These are phyloP conservation scores for Drosophila rubida DNA, from an alignment of 2,888 invertebrate species.

Conservation along the genomic window DNA sequence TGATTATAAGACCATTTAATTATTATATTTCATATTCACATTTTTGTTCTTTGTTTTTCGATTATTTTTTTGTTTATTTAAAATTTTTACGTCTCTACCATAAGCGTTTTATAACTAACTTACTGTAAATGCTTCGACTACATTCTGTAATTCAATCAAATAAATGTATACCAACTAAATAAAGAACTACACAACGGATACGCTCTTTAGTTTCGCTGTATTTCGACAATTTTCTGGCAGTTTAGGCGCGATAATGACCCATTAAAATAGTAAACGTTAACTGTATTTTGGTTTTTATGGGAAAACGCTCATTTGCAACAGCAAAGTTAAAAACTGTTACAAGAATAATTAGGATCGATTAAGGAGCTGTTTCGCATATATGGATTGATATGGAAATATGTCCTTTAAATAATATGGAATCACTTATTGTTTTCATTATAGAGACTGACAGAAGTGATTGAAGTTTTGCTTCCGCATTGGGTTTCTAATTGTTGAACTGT, in stretches of 20 bases:
- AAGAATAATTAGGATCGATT: background rate
- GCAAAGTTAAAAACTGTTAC: background rate
- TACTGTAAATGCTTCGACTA: conserved; percentile 21
- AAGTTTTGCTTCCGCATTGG: conserved; percentile 44
- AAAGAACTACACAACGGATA: conserved; percentile 1
- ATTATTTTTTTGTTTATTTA: conserved; percentile 9
- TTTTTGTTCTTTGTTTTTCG: background rate
- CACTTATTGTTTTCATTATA: background rate
- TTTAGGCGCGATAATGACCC: conserved; percentile 55
- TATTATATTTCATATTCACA: background rate
- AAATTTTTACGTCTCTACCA: conserved; percentile 5
- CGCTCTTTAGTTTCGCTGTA: conserved; percentile 18
- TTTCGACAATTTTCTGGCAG: conserved; percentile 62
- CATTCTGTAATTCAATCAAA: conserved; percentile 43
- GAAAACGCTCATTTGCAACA: background rate
- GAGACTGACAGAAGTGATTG: background rate
- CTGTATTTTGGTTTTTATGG: conserved; percentile 2
- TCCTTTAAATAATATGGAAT: background rate
- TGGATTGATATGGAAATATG: too few relatives aligned
- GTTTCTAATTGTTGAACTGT: conserved; percentile 7
- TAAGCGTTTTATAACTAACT: conserved; percentile 7
- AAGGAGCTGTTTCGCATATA: background rate
- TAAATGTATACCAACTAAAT: conserved; percentile 30
- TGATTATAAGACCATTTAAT: conserved; percentile 1
- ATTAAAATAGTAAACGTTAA: conserved; percentile 35